Base-by-base conservation (phyloP, 1,140 invertebrate genomes). In the Drosophila nigromelanica region DNA sequence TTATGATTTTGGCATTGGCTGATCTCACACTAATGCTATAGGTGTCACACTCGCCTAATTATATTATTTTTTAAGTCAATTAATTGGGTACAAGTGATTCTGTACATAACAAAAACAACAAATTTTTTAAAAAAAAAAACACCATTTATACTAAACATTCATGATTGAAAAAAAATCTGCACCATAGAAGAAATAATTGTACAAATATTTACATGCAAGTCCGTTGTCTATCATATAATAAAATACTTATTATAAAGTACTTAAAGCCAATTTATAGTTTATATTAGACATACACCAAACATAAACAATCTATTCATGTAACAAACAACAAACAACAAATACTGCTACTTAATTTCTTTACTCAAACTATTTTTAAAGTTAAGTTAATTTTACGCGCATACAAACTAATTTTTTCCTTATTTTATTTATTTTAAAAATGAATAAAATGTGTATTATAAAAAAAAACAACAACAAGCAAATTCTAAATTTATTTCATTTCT, bases 371-470 rank as follows among this genome's bases (percentile, higher is more conserved):
- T 39, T 35, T 56, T 67, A 62, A 40, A 64, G 56, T 79, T 83
- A 83, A 76, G 76, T 85, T 80, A 59, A 37, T 64, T 60, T 45
- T 35, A 45, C 62, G 27, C 27, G 45, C 12, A 71, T 18, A 43
- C 55, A 30, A 69, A 60, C 37, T 59, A 62, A 50, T 40, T 40
- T 43, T 24, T 50, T 76, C 66, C 72, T 47, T 54, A 74, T 81
- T 89, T 89, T 89, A 89, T 89, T 89, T 89, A 73, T 89, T 89
- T 89, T 7, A 64, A 83, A 89, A 89, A 89, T 89, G 77, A 89
- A 89, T 89, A 85, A 89, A 89, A 81, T 64, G 72, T 78, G 67
- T 77, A 59, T 62, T 64, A 54, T 64, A 66, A 63, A 83, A 63
- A 76, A 58, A 50, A 60, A 76, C 58, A 67, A 76, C 62, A 76